Base-by-base conservation (phyloP, 2,797 vertebrate genomes). In the Pelobates cultripes region DNA sequence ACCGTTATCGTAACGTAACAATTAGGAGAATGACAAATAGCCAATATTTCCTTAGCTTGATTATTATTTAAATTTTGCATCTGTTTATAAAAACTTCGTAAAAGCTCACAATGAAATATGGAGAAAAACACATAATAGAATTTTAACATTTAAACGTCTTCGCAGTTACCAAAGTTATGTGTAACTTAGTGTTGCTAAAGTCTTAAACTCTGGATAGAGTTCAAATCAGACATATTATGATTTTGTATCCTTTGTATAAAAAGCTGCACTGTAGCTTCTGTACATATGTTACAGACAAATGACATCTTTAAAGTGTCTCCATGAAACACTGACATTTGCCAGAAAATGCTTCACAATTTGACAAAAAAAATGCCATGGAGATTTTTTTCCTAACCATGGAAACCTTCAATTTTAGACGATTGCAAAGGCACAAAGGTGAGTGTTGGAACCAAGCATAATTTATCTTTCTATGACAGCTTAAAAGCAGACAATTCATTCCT, bases 341-440 rank as follows among this genome's bases (percentile, higher is more conserved):
- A 60, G 12, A 60, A 60, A 60, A 60, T 15, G 4, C 17, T 28
- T 64, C 61, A 17, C 28, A 64, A 14, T 28, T 14, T 64, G 61
- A 40, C 3, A 40, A 64, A 28, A 40, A 64, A 64, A 40, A 12
- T 2, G 1, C 4, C 28, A 14, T 3, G 4, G 6, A 64, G n/a
- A 64, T 28, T 10, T 64, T 64, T 64, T 64, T 64, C 10, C 17
- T 40, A 2, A 3, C 61, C 17, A n/a, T 40, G 28, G 10, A 64
- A 17, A 64, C 61, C 12, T 64, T 28, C 28, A 28, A 4, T 40
- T 28, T 28, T 40, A 64, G 61, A 85, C 43, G 45, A 43, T 70
- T 70, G 70, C 75, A 86, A 88, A 85, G 86, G 92, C 87, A 88
- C 91, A 94, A 93, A 94, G 93, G 92, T 94, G 89, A 94, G 90